Evolutionary conservation across 92 coral and sea anemone species (phyloP).

Genomic region (Heliopora coerulea): DNA sequence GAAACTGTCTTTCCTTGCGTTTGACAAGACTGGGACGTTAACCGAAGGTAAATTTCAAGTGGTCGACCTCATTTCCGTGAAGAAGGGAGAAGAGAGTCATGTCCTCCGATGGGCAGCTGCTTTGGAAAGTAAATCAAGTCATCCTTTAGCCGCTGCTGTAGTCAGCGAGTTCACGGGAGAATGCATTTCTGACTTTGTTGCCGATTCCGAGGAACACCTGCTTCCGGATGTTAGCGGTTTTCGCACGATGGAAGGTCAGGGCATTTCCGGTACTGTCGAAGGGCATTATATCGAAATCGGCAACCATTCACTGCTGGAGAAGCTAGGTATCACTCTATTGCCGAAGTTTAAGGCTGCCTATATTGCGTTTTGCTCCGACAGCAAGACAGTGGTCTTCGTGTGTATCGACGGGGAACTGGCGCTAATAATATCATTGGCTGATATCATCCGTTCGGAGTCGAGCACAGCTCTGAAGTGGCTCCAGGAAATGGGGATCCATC

Average conservation of each 20-base stretch:
- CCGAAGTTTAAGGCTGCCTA: slow-evolving; percentile 60
- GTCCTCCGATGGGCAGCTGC: slow-evolving; percentile 92
- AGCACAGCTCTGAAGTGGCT: slow-evolving; percentile 70
- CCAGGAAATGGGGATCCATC: slow-evolving; percentile 71
- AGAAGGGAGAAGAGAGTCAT: slow-evolving; percentile 64
- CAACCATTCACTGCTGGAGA: slow-evolving; percentile 63
- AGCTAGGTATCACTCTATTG: slow-evolving; percentile 45
- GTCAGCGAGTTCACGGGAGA: slow-evolving; percentile 88
- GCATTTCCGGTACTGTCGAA: slow-evolving; percentile 78
- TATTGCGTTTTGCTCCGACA: slow-evolving; percentile 70
- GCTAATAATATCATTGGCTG: slow-evolving; percentile 95
- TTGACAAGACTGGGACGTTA: slow-evolving; percentile 96
- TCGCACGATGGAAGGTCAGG: slow-evolving; percentile 85
- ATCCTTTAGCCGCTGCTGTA: slow-evolving; percentile 92
- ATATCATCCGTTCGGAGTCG: slow-evolving; percentile 78
- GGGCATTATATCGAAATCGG: slow-evolving; percentile 79
- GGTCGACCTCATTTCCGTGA: slow-evolving; percentile 22
- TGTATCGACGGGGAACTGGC: slow-evolving; percentile 70
- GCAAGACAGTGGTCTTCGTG: slow-evolving; percentile 94
- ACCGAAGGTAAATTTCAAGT: slow-evolving; percentile 68
- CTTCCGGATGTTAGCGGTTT: slow-evolving; percentile 85
- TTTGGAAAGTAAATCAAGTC: slow-evolving; percentile 92
- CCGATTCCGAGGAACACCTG: slow-evolving; percentile 24
- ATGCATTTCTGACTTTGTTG: slow-evolving; percentile 80
- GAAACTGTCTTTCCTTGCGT: slow-evolving; percentile 70